A percentile compares a stretch with the other conserved stretches of the same genome.
phyloP scores from a whole-genome alignment of 2,797 vertebrate species.

The Acanthopagrus latus region DNA sequence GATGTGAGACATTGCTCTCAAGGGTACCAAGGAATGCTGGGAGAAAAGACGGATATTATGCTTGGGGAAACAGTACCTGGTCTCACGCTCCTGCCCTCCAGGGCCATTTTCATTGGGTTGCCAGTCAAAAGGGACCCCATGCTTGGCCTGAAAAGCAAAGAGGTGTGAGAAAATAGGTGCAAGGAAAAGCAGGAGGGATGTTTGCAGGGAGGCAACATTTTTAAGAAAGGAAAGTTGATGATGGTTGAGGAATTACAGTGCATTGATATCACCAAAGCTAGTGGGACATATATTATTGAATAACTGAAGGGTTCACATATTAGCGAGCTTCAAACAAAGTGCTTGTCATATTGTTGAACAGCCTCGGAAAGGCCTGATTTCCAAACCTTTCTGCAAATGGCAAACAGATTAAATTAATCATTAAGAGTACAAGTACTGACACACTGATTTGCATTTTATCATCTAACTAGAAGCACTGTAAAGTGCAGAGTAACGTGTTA shows the following conservation, averaged over 20 bases:
- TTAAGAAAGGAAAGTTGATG: background rate
- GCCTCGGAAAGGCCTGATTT: background rate
- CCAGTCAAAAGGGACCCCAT: conserved; percentile 57
- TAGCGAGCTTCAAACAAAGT: background rate
- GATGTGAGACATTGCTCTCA: conserved; percentile 55
- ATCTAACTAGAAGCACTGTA: background rate
- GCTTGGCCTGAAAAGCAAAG: conserved; percentile 54
- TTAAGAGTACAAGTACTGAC: background rate
- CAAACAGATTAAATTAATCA: background rate
- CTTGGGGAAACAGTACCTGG: conserved; percentile 70
- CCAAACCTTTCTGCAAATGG: too few species aligned
- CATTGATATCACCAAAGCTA: background rate
- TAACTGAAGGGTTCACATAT: background rate
- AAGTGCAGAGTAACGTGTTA: too few species aligned
- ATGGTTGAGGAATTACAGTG: background rate
- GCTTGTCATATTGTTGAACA: background rate
- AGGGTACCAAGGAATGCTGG: conserved; percentile 56
- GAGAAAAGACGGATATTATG: conserved; percentile 61
- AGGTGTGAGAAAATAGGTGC: conserved; percentile 50
- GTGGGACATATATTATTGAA: background rate
- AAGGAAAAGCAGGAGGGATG: background rate
- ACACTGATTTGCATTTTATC: background rate
- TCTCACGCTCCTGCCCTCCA: conserved; percentile 65
- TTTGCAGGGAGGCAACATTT: background rate
- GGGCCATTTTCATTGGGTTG: conserved; percentile 53